Percentiles rank a stretch among this genome's conserved stretches.
These are phyloP conservation scores for Tipula unca DNA, from an alignment of 2,888 invertebrate species.

Conservation along the genomic window DNA sequence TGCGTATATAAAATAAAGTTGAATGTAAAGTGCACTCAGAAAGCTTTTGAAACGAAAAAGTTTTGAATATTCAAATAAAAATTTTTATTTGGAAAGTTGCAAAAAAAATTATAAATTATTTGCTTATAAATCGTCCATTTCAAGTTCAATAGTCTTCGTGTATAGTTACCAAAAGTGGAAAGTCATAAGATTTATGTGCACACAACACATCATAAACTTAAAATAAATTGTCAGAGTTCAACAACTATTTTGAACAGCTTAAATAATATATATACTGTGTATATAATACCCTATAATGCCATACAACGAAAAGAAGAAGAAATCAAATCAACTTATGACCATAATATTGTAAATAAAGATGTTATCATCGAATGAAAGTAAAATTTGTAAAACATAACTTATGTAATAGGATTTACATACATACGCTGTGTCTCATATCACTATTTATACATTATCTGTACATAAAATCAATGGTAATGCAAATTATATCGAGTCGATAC, in stretches of 20 bases:
- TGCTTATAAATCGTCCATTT: background rate
- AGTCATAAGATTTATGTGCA: background rate
- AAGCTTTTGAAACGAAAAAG: background rate
- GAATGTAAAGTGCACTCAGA: background rate
- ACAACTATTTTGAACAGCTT: background rate
- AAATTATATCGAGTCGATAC: background rate
- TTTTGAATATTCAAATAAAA: background rate
- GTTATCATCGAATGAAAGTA: background rate
- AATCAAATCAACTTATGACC: background rate
- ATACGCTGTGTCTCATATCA: background rate
- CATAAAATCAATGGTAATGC: background rate
- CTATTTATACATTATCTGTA: too few species aligned
- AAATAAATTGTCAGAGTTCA: background rate
- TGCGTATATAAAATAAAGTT: too few species aligned
- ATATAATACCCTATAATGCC: background rate
- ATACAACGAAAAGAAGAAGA: background rate
- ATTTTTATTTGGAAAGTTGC: background rate
- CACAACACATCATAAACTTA: background rate
- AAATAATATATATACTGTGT: background rate
- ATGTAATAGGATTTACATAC: background rate
- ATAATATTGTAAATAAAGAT: background rate
- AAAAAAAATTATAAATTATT: background rate
- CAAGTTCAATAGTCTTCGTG: too few species aligned
- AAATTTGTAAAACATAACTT: background rate
- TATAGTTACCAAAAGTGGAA: background rate